Evolutionary conservation across 1,140 invertebrate species (phyloP), one percentile per base, ranked within the genome.

Genomic region (Tyrophagus putrescentiae): DNA sequence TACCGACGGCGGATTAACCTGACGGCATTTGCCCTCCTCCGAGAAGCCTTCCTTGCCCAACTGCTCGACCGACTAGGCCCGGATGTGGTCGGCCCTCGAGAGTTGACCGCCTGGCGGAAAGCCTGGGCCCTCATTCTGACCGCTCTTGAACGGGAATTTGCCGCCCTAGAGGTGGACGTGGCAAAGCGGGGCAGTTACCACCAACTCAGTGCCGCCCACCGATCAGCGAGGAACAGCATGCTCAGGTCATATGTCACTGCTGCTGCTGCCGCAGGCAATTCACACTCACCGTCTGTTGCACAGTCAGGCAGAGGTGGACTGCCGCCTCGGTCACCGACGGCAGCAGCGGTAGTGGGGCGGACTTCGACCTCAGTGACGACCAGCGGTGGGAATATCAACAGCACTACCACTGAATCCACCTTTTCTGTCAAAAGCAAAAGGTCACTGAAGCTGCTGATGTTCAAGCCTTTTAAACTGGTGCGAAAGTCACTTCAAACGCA

Each of bases 21-120:
- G 25, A 56, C 72, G 58, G 67, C 77, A 53, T 80, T 80, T 68
- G 67, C 74, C 75, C 67, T 77, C 63, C 66, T 78, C 39, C 71
- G 72, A 61, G 50, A 61, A 32, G 68, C 75, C 13, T 54, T 77
- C 1, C 11, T 75, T 21, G 71, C 71, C 3, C 66, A 71, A 16
- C 64, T 78, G 0, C 61, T 66, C 3, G 66, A 72, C 33, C 67
- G 66, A 52, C 66, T 77, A 2, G 74, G 73, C 1, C 57, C 66
- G 13, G 69, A 72, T 52, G 71, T 73, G 33, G 75, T 73, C 0
- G 44, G 67, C 42, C 71, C 75, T 60, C 34, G 54, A 2, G 72
- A 71, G 1, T 65, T 71, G 3, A 72, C 72, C 33, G 73, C 75
- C 4, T 79, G 77, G 78, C 69, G 67, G n/a, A 76, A 77, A 64